Base-by-base conservation (phyloP, 2,797 vertebrate species). In the Cephalopachus bancanus region DNA sequence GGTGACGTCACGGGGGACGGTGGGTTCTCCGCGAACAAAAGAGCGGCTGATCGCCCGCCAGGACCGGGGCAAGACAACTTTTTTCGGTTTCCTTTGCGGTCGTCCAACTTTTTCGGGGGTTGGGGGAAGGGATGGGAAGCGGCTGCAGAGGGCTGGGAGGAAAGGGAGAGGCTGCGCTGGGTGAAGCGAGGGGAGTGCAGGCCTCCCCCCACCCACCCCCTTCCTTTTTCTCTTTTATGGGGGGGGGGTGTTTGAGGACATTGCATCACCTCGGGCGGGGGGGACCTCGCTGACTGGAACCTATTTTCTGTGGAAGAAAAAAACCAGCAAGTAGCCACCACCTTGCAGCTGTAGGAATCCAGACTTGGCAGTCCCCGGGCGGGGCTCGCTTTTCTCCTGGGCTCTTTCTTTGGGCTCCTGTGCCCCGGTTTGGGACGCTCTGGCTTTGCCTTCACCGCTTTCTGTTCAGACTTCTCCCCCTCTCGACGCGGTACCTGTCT, bases 21-120 rank as follows among this genome's bases (percentile, higher is more conserved):
- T 71, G 94, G 96, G 84, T 96, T 96, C 95, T 28, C 83, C 64
- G 80, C 62, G 85, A 97, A 98, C 98, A 98, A 98, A 98, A 98
- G 98, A 96, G 98, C 96, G 93, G 97, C 96, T 92, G 96, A 97
- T 91, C 28, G 72, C 89, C 85, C 90, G 97, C 96, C 95, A 91
- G 96, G 94, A 17, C 1, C 49, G 22, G 89, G 95, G 60, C 80
- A 2, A 0, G 87, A 57, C 44, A 95, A 96, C 79, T 97, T 97
- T 95, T 94, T 78, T 37, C 19, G 94, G 95, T 94, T 97, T 98
- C 95, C 96, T 98, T 86, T 96, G 96, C 96, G 89, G 97, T 95
- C 81, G 59, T 94, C 89, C 92, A 98, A 98, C 96, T 98, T 98
- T 97, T 78, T 51, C 75, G 89, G 55, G 49, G 57, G 76, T 30